Base-by-base conservation (phyloP, 2,888 invertebrate species). In the Ophion slaviceki region DNA sequence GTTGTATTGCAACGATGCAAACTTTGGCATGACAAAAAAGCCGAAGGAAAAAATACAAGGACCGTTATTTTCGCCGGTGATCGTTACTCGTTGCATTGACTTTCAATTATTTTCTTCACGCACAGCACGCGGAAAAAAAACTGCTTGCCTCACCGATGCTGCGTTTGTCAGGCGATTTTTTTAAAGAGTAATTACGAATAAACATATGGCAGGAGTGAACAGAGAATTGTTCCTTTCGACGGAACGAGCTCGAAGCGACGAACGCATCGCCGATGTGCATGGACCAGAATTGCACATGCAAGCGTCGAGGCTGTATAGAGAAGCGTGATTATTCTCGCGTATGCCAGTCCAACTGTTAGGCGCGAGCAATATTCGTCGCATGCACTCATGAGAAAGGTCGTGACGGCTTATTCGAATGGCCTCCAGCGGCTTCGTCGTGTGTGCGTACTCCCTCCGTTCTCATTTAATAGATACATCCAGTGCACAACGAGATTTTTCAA, bases 361-460 rank as follows among this genome's bases (percentile, higher is more conserved):
- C 53, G 10, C 45, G 24, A 61, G 57, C 36, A 75, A 80, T 70
- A 71, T 84, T 80, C 70, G 80, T 76, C 47, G 83, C 68, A 68
- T 74, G 74, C n/a, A 74, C 70, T 75, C 45, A 66, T 71, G 84
- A 80, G 75, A 84, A 84, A 84, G 84, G 84, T 84, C 84, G 80
- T 74, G 84, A 66, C 84, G 28, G 40, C 45, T 64, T 64, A 84
- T 84, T 84, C 75, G 70, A 80, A 83, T 83, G 74, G 47, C 70
- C 76, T 80, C 62, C 24, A 75, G 14, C 47, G 45, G 40, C 45
- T 74, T 74, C 61, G 11, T 57, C 28, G 57, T 24, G 24, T 71
- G 57, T 28, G n/a, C 10, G 5, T 32, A n/a, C 14, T 20, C 36
- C 40, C 71, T 71, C n/a, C 32, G 47, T 59, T 59, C 28, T 59